Conservation (phyloP, 2,888 invertebrate species). For the Pilophorus perplexus region DNA sequence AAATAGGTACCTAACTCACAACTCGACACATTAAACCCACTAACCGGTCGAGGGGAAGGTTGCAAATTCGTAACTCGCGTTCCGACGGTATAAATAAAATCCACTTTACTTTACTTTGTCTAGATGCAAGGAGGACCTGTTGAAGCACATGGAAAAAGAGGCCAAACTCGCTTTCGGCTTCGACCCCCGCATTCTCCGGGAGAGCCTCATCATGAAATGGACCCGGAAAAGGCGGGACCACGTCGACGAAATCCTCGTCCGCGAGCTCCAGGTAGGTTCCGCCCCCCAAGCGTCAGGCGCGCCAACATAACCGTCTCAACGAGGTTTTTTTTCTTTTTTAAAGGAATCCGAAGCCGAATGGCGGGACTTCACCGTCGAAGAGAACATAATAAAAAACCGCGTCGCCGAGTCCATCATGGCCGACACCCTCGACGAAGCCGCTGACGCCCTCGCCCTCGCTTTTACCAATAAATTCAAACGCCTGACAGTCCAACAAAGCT, state of each 20-base stretch:
- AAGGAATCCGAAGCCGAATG: conserved; percentile 71
- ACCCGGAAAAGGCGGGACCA: conserved; percentile 65
- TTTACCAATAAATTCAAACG: conserved; percentile 36
- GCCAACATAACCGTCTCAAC: too few relatives aligned
- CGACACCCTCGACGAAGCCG: conserved; percentile 57
- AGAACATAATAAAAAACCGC: conserved; percentile 64
- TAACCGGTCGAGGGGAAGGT: too few relatives aligned
- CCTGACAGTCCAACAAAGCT: conserved; percentile 18
- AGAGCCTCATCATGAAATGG: conserved; percentile 60
- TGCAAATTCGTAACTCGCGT: too few relatives aligned
- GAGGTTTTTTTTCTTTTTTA: too few relatives aligned
- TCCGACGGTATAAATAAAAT: too few relatives aligned
- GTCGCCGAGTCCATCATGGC: conserved; percentile 60
- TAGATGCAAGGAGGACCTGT: conserved; percentile 53
- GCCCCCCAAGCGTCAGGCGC: too few relatives aligned
- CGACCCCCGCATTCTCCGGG: conserved; percentile 56
- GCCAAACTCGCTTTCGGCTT: conserved; percentile 58
- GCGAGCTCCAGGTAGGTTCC: conserved; percentile 67
- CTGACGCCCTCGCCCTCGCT: conserved; percentile 36
- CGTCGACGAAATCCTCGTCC: conserved; percentile 68
- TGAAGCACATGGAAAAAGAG: conserved; percentile 57
- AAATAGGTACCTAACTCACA: too few relatives aligned
- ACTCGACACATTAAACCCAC: too few relatives aligned
- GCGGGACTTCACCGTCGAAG: conserved; percentile 71
- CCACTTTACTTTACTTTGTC: neutral